Base-by-base conservation (phyloP, 1,140 invertebrate genomes). In the Spodoptera frugiperda region DNA sequence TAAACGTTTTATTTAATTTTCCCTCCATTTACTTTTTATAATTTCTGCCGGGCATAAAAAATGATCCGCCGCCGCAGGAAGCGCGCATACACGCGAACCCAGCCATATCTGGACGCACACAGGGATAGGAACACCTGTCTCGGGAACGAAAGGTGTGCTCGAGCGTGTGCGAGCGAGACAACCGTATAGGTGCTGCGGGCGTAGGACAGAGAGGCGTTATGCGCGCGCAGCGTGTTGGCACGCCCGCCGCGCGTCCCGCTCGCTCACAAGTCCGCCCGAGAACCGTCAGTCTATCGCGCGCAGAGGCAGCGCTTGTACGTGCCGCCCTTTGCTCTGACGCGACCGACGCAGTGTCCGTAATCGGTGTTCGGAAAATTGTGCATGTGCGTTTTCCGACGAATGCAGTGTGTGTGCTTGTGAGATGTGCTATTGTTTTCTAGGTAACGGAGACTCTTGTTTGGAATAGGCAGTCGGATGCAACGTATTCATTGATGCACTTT, bases 1-100 rank as follows among this genome's bases (percentile, higher is more conserved):
- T 93, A 93, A 92, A 93, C 91, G 91, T 93, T 93, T 93, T 93
- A 93, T 93, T 93, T 93, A 93, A 93, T 93, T 93, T 92, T 93
- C 91, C 91, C 90, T 93, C 90, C 92, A 93, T 93, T 93, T 93
- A 93, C 91, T 93, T 93, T 92, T 93, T 93, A 93, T 93, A 93
- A 93, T 93, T 93, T 93, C 89, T 93, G 90, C 87, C 86, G 87
- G 89, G 91, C 88, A 91, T 93, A 93, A 93, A 93, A 93, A 93
- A 92, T 91, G 91, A 93, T 93, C 89, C 91, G 87, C 89, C 90
- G 89, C 89, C 89, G 89, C 91, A 92, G 92, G 91, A 94, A 93
- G 86, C 87, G 84, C 88, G 87, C 90, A 92, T 77, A 93, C 91
- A 90, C 63, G 80, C 77, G 68, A 77, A 78, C 74, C 78, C 59